Conservation (phyloP, 2,888 invertebrate genomes). For the Dryobota labecula region DNA sequence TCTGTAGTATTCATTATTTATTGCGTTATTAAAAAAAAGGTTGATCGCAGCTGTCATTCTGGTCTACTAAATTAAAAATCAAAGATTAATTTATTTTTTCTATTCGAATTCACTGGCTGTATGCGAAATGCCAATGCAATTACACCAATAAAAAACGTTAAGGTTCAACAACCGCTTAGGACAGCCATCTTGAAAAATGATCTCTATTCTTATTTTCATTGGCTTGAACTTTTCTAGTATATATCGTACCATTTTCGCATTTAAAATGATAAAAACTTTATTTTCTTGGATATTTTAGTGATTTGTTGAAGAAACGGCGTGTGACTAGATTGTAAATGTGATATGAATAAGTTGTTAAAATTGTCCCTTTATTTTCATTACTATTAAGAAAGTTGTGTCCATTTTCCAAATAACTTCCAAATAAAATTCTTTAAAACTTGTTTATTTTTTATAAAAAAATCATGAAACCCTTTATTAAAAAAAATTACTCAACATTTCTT, state of each 20-base stretch:
- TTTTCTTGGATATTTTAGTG: slow-evolving; percentile 32
- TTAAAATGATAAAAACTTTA: slow-evolving; percentile 41
- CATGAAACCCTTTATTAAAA: too few relatives aligned
- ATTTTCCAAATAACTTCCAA: not conserved
- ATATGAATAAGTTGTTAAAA: slow-evolving; percentile 28
- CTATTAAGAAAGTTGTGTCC: not conserved
- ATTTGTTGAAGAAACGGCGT: slow-evolving; percentile 37
- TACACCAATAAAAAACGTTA: slow-evolving; percentile 36
- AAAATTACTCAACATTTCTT: too few relatives aligned
- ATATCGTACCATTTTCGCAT: slow-evolving; percentile 28
- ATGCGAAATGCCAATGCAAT: slow-evolving; percentile 43
- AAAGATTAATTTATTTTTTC: too few relatives aligned
- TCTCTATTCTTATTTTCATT: slow-evolving; percentile 34
- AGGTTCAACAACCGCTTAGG: slow-evolving; percentile 36
- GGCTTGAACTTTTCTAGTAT: slow-evolving; percentile 17
- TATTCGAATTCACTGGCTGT: slow-evolving; percentile 43
- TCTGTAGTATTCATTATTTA: too few relatives aligned
- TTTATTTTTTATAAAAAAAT: too few relatives aligned
- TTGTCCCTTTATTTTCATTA: slow-evolving; percentile 27
- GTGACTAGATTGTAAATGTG: slow-evolving; percentile 38
- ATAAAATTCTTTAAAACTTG: not conserved
- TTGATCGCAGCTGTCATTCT: too few relatives aligned
- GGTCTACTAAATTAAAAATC: too few relatives aligned
- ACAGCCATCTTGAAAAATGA: slow-evolving; percentile 40
- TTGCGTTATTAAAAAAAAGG: too few relatives aligned